Conservation (phyloP, 2,113 vertebrate species). For the Daubentonia madagascariensis region DNA sequence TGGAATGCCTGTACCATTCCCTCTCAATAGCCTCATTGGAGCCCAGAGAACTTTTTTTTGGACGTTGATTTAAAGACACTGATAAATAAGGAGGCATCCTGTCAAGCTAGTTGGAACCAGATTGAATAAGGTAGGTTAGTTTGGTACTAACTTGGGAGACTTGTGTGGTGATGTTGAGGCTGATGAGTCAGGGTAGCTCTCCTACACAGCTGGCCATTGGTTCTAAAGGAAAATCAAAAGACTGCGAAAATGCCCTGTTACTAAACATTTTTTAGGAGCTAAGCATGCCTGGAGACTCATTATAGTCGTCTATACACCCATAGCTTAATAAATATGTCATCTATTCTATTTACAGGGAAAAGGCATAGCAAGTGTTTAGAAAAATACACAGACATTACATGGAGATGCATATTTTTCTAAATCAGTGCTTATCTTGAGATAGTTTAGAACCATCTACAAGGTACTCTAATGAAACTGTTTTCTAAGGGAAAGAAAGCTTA, state of each 20-base stretch:
- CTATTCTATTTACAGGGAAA: not conserved
- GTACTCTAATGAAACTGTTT: not conserved
- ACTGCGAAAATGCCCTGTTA: not conserved
- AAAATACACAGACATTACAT: not conserved
- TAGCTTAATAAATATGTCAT: not conserved
- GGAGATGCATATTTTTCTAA: not conserved
- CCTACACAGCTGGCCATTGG: not conserved
- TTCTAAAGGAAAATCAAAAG: not conserved
- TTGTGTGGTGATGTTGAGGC: not conserved
- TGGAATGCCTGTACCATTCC: not conserved
- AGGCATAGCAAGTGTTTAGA: not conserved
- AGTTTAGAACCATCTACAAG: not conserved
- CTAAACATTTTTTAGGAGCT: not conserved
- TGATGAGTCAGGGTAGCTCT: not conserved
- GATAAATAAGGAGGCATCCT: not conserved
- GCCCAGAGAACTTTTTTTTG: not conserved
- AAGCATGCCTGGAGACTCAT: not conserved
- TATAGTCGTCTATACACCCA: not conserved
- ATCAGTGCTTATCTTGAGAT: not conserved
- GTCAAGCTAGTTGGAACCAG: not conserved
- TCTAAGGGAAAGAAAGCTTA: not conserved
- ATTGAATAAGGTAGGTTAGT: not conserved
- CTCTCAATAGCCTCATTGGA: not conserved
- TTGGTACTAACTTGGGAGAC: not conserved
- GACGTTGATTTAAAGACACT: not conserved